A percentile compares a stretch with the other conserved stretches of the same genome.
phyloP scores from a whole-genome alignment of 2,888 invertebrate species.

The Mythimna albipuncta region DNA sequence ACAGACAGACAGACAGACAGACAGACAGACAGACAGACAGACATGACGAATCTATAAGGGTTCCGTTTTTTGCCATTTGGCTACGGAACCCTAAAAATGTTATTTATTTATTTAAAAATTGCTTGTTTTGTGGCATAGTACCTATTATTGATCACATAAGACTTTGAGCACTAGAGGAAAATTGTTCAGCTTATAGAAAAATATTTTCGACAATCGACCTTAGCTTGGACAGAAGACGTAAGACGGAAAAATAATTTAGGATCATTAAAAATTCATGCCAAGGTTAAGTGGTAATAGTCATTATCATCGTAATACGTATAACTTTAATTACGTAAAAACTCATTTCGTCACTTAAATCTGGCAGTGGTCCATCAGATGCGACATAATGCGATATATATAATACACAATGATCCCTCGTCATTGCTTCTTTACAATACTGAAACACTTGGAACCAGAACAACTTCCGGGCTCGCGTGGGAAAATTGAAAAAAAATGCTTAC shows the following conservation, averaged over 20 bases:
- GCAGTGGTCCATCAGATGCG: constrained; percentile 51
- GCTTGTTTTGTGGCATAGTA: no score
- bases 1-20: no score
- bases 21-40: no score
- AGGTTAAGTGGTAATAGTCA: constrained; percentile 38
- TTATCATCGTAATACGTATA: constrained; percentile 34
- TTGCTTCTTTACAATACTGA: constrained; percentile 18
- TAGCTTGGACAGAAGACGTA: not conserved
- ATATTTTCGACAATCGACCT: not conserved
- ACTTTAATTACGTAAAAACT: constrained; percentile 48
- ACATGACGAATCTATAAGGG: no score
- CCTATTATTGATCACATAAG: no score
- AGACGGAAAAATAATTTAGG: constrained; percentile 24
- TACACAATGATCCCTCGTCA: constrained; percentile 31
- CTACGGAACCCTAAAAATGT: no score
- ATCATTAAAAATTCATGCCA: constrained; percentile 39
- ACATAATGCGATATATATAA: constrained; percentile 9
- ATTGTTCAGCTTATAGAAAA: not conserved
- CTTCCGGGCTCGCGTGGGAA: constrained; percentile 49
- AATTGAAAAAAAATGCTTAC: constrained; percentile 6
- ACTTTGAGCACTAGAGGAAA: not conserved
- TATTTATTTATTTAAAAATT: no score
- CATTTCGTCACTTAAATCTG: constrained; percentile 52
- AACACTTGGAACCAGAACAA: constrained; percentile 52
- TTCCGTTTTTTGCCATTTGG: no score